Conservation (phyloP, 2,888 invertebrate genomes). For the Orchesella flavescens region DNA sequence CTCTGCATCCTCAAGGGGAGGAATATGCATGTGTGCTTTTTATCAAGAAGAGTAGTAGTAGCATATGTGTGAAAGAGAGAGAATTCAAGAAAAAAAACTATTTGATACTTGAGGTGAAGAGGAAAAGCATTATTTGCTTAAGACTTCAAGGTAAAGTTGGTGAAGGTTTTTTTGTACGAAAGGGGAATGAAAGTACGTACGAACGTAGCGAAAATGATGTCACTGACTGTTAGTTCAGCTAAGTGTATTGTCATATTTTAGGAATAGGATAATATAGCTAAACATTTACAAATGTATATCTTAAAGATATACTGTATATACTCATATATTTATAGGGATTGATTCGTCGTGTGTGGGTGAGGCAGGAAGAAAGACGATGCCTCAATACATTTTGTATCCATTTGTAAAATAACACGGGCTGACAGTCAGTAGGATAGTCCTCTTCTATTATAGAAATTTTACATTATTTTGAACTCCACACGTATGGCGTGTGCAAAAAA, state of each 20-base stretch:
- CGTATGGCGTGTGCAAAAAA: background rate
- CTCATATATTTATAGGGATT: background rate
- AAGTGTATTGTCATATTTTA: constrained; percentile 24
- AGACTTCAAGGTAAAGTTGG: constrained; percentile 43
- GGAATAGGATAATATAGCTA: background rate
- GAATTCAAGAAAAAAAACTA: constrained; percentile 1
- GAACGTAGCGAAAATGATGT: constrained; percentile 13
- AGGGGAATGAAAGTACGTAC: background rate
- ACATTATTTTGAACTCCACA: no score
- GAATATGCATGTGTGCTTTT: constrained; percentile 19
- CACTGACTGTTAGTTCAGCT: constrained; percentile 3
- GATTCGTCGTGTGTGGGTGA: background rate
- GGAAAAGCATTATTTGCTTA: constrained; percentile 24
- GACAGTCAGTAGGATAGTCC: background rate
- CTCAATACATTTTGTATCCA: constrained; percentile 1
- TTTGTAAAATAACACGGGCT: constrained; percentile 6
- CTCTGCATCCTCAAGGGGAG: constrained; percentile 29
- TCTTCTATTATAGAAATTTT: no score
- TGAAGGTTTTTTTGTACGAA: constrained; percentile 12
- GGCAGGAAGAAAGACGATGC: background rate
- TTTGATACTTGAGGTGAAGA: constrained; percentile 19
- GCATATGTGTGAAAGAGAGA: background rate
- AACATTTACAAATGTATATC: background rate
- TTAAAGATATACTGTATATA: background rate
- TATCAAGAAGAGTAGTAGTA: background rate